Base-by-base conservation (phyloP, 2,888 invertebrate genomes). In the Teleogryllus oceanicus region DNA sequence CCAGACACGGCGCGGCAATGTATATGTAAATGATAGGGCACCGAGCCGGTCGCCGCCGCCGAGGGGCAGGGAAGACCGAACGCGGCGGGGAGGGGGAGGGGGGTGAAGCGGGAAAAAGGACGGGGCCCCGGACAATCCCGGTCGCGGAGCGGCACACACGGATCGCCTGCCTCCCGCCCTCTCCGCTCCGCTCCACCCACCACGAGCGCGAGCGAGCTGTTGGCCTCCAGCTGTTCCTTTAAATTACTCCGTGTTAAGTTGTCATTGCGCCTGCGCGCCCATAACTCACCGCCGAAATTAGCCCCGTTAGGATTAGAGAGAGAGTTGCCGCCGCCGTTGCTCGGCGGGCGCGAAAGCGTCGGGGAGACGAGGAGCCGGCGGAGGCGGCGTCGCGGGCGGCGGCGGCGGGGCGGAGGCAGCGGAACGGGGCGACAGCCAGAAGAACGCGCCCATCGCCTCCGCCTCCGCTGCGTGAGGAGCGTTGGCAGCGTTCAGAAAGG, bases 181-280 rank as follows among this genome's bases (percentile, higher is more conserved):
- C 62, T 62, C n/a, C 62, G 62, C n/a, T 12, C 62, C 62, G 3
- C n/a, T n/a, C 13, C 62, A 2, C 62, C 62, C 62, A 4, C n/a
- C 62, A 62, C 37, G 37, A 37, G 37, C 37, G 62, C n/a, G 62
- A 13, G 62, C 62, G n/a, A 62, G 16, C 62, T 62, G 62, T 62
- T 62, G 11, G n/a, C 13, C 62, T 62, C 62, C 62, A 13, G 62
- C 62, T 62, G 62, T 62, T 62, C 62, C 37, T 62, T 62, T 62
- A 62, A 62, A 62, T 62, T 62, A 62, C 62, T 62, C n/a, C n/a
- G n/a, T 62, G 62, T 62, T 62, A 62, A 62, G 62, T 62, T 62
- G 62, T 62, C 62, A 62, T 62, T 62, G 62, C 62, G n/a, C 62
- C 62, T n/a, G n/a, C n/a, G 13, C n/a, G 62, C 62, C n/a, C 62